phyloP scores from a whole-genome alignment of 2,113 vertebrate genomes.

The Porphyrio hochstetteri region DNA sequence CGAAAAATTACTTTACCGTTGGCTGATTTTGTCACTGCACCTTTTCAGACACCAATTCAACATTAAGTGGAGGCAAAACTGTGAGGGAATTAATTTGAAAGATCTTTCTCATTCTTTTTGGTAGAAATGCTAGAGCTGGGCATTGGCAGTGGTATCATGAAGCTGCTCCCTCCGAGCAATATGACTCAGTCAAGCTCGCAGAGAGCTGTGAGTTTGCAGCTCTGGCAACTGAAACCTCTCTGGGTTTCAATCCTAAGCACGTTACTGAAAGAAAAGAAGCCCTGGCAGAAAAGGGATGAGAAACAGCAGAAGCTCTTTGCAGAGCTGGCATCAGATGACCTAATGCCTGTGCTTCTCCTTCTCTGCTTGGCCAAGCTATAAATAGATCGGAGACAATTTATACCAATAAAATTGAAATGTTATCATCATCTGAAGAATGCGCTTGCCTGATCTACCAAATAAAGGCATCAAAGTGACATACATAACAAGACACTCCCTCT shows the following conservation, averaged over 20 bases:
- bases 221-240: background rate
- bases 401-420: background rate
- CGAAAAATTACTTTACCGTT: background rate
- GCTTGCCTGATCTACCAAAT: background rate
- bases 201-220: background rate
- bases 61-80: background rate
- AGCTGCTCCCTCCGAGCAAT: background rate
- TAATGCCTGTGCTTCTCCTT: background rate
- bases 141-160: accelerated
- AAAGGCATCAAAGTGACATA: background rate
- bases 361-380: background rate
- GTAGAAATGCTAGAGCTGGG: background rate
- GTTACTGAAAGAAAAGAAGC: background rate
- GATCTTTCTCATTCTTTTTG: background rate
- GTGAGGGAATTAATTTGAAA: background rate
- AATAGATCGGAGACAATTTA: background rate
- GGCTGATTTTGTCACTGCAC: background rate
- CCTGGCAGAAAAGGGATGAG: background rate
- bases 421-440: background rate
- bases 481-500: background rate
- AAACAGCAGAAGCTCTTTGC: background rate
- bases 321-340: background rate
- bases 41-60: background rate
- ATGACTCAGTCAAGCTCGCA: background rate
- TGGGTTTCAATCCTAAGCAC: background rate